These are phyloP conservation scores for Caenorhabditis parvicauda DNA, from an alignment of 2,888 invertebrate species.

Conservation along the genomic window DNA sequence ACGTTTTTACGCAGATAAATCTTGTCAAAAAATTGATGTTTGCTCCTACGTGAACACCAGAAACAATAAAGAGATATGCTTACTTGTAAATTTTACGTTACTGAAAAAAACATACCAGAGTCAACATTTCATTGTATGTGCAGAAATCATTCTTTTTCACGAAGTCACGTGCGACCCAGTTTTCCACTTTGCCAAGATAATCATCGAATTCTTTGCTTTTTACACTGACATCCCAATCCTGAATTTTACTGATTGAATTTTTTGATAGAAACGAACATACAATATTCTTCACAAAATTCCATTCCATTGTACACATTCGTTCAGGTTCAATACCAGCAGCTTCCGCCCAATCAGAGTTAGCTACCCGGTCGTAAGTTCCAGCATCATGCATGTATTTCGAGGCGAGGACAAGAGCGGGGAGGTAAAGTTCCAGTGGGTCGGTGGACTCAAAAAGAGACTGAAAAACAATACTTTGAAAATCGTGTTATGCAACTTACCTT, in stretches of 20 bases:
- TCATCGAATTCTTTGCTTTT: slow-evolving; percentile 42
- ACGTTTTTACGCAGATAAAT: no score
- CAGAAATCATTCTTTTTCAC: slow-evolving; percentile 36
- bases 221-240: slow-evolving; percentile 51
- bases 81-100: no score
- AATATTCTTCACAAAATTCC: slow-evolving; percentile 66
- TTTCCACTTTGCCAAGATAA: slow-evolving; percentile 39
- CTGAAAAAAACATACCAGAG: slow-evolving; percentile 18
- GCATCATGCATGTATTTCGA: slow-evolving; percentile 92
- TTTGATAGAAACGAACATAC: slow-evolving; percentile 64
- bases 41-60: no score
- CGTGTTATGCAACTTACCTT: slow-evolving; percentile 14
- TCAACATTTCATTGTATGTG: slow-evolving; percentile 49
- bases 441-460: slow-evolving; percentile 80
- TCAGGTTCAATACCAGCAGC: slow-evolving; percentile 76
- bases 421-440: slow-evolving; percentile 84
- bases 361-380: slow-evolving; percentile 76
- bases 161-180: slow-evolving; percentile 41
- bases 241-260: slow-evolving; percentile 7
- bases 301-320: slow-evolving; percentile 78
- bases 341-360: slow-evolving; percentile 85
- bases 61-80: no score
- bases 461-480: neutral
- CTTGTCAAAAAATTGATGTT: no score
- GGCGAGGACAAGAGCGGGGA: slow-evolving; percentile 92